Evolutionary conservation across 1,140 invertebrate genomes (phyloP).

Genomic region (Drosophila kurseongensis): DNA sequence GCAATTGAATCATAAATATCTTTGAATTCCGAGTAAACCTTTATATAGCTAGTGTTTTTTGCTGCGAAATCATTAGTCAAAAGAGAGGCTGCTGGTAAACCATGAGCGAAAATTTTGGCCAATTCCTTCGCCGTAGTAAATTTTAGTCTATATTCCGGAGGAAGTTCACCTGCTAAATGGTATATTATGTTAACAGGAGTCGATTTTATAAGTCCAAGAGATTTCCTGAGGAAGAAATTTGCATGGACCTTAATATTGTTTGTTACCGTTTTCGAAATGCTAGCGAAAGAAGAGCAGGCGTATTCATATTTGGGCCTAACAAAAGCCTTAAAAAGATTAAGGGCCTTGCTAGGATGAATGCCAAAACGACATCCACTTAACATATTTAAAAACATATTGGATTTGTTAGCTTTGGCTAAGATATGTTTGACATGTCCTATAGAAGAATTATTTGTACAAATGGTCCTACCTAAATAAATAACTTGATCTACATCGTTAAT

Average conservation of each 20-base stretch:
- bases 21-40: conserved; percentile 2
- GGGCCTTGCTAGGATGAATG: not conserved
- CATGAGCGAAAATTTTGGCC: no score
- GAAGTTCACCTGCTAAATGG: not conserved
- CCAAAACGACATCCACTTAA: conserved; percentile 2
- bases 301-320: conserved; percentile 1
- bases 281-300: not conserved
- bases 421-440: not conserved
- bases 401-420: not conserved
- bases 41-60: conserved; percentile 1
- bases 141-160: not conserved
- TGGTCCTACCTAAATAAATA: not conserved
- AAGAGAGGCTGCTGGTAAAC: no score
- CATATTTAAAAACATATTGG: not conserved
- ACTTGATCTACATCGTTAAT: not conserved
- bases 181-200: not conserved
- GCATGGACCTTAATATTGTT: conserved; percentile 3
- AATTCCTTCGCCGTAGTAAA: no score
- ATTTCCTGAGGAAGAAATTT: conserved; percentile 1
- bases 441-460: not conserved
- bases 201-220: not conserved
- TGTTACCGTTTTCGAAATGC: not conserved
- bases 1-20: conserved; percentile 3
- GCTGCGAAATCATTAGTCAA: not conserved
- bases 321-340: not conserved